Evolutionary conservation across 2,888 invertebrate species (phyloP), one percentile per base, ranked within the genome.

Genomic region (Parnassius apollo): DNA sequence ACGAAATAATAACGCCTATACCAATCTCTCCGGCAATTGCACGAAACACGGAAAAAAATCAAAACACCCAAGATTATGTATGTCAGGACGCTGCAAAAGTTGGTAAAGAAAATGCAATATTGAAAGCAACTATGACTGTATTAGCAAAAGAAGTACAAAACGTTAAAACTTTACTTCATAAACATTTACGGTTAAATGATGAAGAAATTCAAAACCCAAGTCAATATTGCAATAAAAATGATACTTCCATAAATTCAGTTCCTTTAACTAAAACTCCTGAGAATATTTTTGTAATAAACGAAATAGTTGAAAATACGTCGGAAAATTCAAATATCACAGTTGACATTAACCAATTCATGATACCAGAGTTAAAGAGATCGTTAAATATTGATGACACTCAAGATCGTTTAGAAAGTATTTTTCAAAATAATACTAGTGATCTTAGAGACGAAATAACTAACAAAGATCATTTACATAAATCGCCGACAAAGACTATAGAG

Each of bases 1-100:
- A 71, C 57, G 67, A 66, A 18, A 65, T 80, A 45, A 69, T 90
- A 63, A 81, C 88, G 10, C 89, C 89, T 35, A 75, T 88, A 57
- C 88, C 89, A 22, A 68, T 65, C 59, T 80, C 83, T 44, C 87
- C 88, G 42, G 68, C 66, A 53, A 76, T 67, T 64, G 59, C 71
- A 42, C 65, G 54, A 48, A 63, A 60, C 42, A 44, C 57, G 53
- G 64, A 55, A 54, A 42, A 52, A 59, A n/a, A 22, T 22, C 52
- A 64, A 55, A 42, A 46, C 45, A 50, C 57, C 51, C 12, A 56
- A 42, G 18, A 35, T 44, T 66, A 48, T 57, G 58, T n/a, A n/a
- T 76, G 73, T 18, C 67, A 62, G 53, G 78, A 78, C 42, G 75
- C 74, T 51, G 70, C 71, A 42, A 71, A 70, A 69, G 62, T 76